Conservation (phyloP, 1,140 invertebrate genomes). For the Choristoneura fumiferana region DNA sequence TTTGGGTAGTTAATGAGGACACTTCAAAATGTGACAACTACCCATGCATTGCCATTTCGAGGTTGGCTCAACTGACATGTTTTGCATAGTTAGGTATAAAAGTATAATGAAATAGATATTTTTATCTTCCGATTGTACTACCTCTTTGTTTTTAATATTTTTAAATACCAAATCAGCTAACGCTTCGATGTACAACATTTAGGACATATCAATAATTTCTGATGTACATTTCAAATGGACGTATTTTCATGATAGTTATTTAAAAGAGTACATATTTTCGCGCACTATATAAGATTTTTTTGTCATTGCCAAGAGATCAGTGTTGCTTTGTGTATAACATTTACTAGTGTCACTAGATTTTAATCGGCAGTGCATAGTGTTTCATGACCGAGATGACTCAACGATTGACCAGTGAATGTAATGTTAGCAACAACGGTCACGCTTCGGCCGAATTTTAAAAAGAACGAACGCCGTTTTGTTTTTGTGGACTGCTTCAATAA, state of each 20-base stretch:
- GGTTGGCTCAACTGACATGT: neutral
- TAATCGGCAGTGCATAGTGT: too few species aligned
- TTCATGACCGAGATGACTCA: too few species aligned
- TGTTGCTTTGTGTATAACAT: too few species aligned
- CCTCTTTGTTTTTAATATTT: slow-evolving; percentile 2
- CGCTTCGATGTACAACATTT: slow-evolving; percentile 1
- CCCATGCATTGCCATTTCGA: neutral
- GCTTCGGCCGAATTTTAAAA: too few species aligned
- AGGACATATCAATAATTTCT: slow-evolving; percentile 16
- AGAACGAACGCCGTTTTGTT: slow-evolving; percentile 33
- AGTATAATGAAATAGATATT: slow-evolving; percentile 1
- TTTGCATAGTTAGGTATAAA: slow-evolving; percentile 6
- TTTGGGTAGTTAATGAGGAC: too few species aligned
- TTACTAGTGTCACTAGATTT: too few species aligned
- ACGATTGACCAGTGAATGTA: too few species aligned
- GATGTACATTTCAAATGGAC: slow-evolving; percentile 2
- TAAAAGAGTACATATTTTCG: slow-evolving; percentile 11
- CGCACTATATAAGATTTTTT: neutral
- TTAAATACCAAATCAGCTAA: neutral
- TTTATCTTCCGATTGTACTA: slow-evolving; percentile 7
- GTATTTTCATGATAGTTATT: neutral
- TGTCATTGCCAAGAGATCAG: too few species aligned
- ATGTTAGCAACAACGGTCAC: too few species aligned
- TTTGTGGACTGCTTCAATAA: slow-evolving; percentile 38
- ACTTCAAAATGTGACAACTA: too few species aligned